A percentile compares a stretch with the other conserved stretches of the same genome.
Conservation (phyloP, 2,888 invertebrate genomes). For the Platycheirus rosarum region DNA sequence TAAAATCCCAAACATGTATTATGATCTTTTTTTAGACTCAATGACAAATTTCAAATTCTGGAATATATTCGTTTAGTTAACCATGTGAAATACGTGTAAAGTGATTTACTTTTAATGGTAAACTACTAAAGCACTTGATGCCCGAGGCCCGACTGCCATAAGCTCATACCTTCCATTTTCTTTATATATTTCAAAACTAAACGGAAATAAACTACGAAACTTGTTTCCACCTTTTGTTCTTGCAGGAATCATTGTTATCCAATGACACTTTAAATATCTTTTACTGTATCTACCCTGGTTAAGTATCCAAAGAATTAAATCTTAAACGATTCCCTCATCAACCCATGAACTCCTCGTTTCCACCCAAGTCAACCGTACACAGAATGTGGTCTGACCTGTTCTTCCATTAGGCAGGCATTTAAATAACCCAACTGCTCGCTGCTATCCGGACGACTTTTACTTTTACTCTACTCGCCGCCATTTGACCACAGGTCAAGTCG, state of each 20-base stretch:
- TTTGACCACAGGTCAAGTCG: slow-evolving; percentile 73
- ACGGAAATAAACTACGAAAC: no score
- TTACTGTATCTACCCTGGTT: slow-evolving; percentile 1
- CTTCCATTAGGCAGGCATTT: slow-evolving; percentile 48
- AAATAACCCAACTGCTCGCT: slow-evolving; percentile 4
- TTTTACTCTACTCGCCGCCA: slow-evolving; percentile 56
- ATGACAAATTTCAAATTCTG: no score
- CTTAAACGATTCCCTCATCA: slow-evolving; percentile 21
- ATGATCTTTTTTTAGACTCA: no score
- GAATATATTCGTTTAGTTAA: no score
- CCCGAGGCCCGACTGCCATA: no score
- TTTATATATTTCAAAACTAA: slow-evolving; percentile 23
- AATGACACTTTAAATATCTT: neutral
- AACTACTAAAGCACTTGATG: no score
- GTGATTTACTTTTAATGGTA: no score
- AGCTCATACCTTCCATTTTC: neutral
- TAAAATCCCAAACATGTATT: no score
- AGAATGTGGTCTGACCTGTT: slow-evolving; percentile 73
- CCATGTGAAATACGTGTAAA: no score
- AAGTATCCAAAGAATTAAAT: neutral
- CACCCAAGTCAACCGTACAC: slow-evolving; percentile 7
- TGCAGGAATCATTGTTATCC: no score
- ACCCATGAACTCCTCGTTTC: slow-evolving; percentile 57
- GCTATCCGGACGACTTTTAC: slow-evolving; percentile 69
- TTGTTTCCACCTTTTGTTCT: no score